Conservation (phyloP, 2,888 invertebrate genomes). For the Pheosia tremula region DNA sequence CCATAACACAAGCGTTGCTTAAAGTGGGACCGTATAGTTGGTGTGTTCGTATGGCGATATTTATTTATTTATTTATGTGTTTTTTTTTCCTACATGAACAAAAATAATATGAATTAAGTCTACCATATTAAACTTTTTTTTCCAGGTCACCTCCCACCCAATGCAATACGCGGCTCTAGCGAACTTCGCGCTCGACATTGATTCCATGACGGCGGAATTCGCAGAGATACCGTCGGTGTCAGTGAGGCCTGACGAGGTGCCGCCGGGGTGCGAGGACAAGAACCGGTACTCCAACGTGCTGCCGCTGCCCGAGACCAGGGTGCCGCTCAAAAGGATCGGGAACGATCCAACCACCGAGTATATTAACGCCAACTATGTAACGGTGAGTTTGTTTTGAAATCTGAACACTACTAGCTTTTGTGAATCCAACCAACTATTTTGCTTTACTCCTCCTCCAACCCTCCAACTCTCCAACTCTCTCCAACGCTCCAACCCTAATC, state of each 20-base stretch:
- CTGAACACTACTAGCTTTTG: no score
- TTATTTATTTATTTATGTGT: no score
- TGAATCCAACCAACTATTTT: no score
- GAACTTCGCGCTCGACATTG: constrained; percentile 88
- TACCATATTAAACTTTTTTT: constrained; percentile 3
- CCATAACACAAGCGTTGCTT: no score
- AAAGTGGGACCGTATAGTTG: no score
- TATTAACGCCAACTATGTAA: constrained; percentile 96
- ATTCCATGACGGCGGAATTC: constrained; percentile 92
- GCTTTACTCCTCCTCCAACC: no score
- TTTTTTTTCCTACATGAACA: no score
- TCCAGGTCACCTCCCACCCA: constrained; percentile 87
- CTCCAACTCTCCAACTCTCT: no score
- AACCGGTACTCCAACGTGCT: constrained; percentile 97
- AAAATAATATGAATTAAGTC: not conserved
- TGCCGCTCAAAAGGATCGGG: constrained; percentile 88
- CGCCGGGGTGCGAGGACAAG: constrained; percentile 94
- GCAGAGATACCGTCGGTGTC: constrained; percentile 91
- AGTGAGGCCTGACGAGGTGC: constrained; percentile 92
- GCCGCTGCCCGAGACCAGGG: constrained; percentile 95
- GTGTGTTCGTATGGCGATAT: no score
- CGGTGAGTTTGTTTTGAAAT: constrained; percentile 83
- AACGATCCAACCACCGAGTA: constrained; percentile 93
- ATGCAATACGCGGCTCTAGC: constrained; percentile 91
- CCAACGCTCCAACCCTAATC: no score